Base-by-base conservation (phyloP, 2,888 invertebrate genomes). In the Bombylius major region DNA sequence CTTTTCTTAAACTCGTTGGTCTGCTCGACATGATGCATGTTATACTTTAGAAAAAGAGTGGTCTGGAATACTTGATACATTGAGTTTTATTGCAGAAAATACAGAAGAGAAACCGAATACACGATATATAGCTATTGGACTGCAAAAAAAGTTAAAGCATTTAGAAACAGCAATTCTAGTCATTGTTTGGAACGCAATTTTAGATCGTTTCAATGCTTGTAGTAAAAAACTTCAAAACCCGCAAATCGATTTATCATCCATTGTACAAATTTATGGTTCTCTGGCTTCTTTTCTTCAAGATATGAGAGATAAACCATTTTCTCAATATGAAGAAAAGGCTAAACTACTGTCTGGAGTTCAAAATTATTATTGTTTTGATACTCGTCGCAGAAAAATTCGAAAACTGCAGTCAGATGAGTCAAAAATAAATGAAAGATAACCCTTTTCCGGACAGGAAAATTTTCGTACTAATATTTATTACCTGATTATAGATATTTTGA, bases 51-150 rank as follows among this genome's bases (percentile, higher is more conserved):
- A 39, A 55, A 58, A 59, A 57, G 57, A 59, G 50, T 60, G 59
- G 59, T 45, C 57, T 60, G 59, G 36, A 53, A 58, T 61, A 53
- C 46, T 57, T 54, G 57, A 60, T 52, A 56, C 60, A n/a, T n/a
- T n/a, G n/a, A n/a, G n/a, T 14, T 55, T 56, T 58, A 59, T 57
- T 56, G 48, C 54, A 46, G 47, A 55, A 47, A 59, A 33, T 51
- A 55, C 42, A 53, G 55, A 53, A 13, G 51, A 52, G 53, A 56
- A 58, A 53, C 52, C 49, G 34, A 58, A 7, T 47, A 53, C 58
- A 13, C 50, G 48, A 47, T 50, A 45, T 56, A 55, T 50, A 58
- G 50, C 54, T 54, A 54, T 36, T 14, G 54, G 45, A 42, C 14
- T 54, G 50, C n/a, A n/a, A 47, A 47, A 47, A 54, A 57, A 53